Base-by-base conservation (phyloP, 2,113 vertebrate species). In the Cranoglanis bouderius region DNA sequence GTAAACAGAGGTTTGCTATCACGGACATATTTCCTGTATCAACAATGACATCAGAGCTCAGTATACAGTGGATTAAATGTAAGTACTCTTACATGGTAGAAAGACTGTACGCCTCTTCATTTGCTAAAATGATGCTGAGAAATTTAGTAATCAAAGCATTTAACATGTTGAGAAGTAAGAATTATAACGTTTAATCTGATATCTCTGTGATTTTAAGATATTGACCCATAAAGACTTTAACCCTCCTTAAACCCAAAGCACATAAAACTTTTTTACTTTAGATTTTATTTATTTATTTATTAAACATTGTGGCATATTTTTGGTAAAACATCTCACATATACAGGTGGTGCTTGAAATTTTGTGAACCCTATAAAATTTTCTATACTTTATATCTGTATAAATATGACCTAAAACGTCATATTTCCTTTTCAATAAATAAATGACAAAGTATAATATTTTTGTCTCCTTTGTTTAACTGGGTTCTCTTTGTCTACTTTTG, bases 1-100 rank as follows among this genome's bases (percentile, higher is more conserved):
- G 59, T 78, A 85, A 88, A 77, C 77, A 55, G 32, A 85, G 74
- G 88, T 24, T 55, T 80, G 72, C 72, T n/a, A 35, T 85, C 16
- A 29, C 43, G 46, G 26, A 57, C 43, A 40, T 55, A 57, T 51
- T 85, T 88, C 40, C 32, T 65, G 59, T 65, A 80, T 85, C 57
- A 81, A 85, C 74, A 81, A 70, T 85, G 38, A 81, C 49, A 67
- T 35, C 83, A 81, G 61, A 32, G 14, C 59, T 85, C 10, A 53
- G 65, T n/a, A 85, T 9, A 43, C 53, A 32, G 43, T 12, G 32
- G 57, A 80, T 46, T 82, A 24, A 21, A 40, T 38, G 26, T 9
- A 21, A 35, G 40, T 6, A 59, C 46, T 84, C 82, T 49, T 49
- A 35, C 18, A 63, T 1, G 32, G 55, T 13, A 84, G 12, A 86